Base-by-base conservation (phyloP, 2,113 vertebrate species). In the Phrynosoma platyrhinos region DNA sequence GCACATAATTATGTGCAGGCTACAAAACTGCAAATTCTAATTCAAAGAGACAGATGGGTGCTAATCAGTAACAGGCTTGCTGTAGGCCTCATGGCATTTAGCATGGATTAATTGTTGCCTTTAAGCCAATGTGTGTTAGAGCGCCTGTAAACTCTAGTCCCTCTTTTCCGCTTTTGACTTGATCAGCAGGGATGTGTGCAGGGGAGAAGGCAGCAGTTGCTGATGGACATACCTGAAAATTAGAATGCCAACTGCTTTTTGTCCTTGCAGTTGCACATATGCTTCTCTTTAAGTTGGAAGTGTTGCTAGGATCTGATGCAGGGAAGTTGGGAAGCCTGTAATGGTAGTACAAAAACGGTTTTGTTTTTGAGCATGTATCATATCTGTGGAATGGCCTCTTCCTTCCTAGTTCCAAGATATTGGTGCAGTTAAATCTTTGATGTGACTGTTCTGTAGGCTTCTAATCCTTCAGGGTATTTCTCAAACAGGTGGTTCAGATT, bases 401-500 rank as follows among this genome's bases (percentile, higher is more conserved):
- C 84, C 83, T 62, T 91, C 62, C 58, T 0, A 0, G 62, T 75
- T 88, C 83, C 1, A 0, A 0, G 0, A 69, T 27, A 69, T 27
- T 85, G 71, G 89, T 72, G 58, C 79, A 0, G 58, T 80, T 64
- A 1, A 3, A 71, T 42, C 32, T 0, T 1, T 91, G 82, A 83
- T 94, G 16, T 2, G 83, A 66, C 55, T 81, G 71, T 66, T 91
- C 71, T 2, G 0, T 27, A 78, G 91, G 58, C 90, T 95, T 87
- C 85, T 89, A 89, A 90, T 94, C 84, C 82, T 93, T 87, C 0
- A 0, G 84, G 91, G 87, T 87, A 89, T 95, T 96, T 94, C 90
- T 93, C 88, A 93, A 81, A 95, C 88, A 93, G 86, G 92, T 95
- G 90, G 91, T 96, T 95, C 93, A 92, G 86, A 93, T 95, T 95